Percentiles rank a stretch among this genome's conserved stretches.
Conservation (phyloP, 2,113 vertebrate genomes). For the Bothrops jararaca region DNA sequence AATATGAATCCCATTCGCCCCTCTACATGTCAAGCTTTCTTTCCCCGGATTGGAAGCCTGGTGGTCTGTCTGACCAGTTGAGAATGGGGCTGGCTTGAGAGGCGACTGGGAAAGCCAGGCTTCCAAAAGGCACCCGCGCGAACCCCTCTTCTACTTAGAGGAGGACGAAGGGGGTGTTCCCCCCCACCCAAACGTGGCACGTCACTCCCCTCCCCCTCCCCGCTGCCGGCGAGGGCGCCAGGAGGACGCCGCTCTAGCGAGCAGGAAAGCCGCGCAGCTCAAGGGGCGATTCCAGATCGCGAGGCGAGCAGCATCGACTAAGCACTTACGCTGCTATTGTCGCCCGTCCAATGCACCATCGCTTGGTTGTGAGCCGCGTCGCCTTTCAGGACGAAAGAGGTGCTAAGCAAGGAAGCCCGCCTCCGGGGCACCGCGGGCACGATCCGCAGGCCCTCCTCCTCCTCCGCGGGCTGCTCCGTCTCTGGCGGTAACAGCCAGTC, state of each 20-base stretch:
- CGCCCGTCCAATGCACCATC: conserved; percentile 98
- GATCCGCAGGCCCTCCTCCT: conserved; percentile 39
- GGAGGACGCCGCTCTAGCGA: not conserved
- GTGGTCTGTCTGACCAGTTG: not conserved
- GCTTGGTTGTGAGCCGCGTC: conserved; percentile 98
- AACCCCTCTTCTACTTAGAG: not conserved
- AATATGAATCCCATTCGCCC: not conserved
- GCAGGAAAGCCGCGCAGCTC: not conserved
- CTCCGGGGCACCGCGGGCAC: conserved; percentile 20
- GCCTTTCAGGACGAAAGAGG: conserved; percentile 94
- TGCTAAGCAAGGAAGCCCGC: conserved; percentile 82
- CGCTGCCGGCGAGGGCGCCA: not conserved
- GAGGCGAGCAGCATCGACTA: not conserved
- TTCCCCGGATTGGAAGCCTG: not conserved
- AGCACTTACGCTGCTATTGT: conserved; percentile 97
- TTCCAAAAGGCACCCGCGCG: not conserved
- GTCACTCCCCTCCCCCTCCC: not conserved
- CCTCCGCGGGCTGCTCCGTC: conserved; percentile 61
- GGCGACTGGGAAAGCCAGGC: not conserved
- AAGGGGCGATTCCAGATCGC: not conserved
- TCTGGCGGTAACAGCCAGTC: conserved; percentile 32
- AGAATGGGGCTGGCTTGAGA: not conserved
- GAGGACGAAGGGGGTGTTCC: not conserved
- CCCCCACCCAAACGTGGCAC: not conserved
- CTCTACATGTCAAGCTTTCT: not conserved